A percentile compares a stretch with the other conserved stretches of the same genome.
phyloP scores from a whole-genome alignment of 2,888 invertebrate genomes.

The Tribolium freemani region DNA sequence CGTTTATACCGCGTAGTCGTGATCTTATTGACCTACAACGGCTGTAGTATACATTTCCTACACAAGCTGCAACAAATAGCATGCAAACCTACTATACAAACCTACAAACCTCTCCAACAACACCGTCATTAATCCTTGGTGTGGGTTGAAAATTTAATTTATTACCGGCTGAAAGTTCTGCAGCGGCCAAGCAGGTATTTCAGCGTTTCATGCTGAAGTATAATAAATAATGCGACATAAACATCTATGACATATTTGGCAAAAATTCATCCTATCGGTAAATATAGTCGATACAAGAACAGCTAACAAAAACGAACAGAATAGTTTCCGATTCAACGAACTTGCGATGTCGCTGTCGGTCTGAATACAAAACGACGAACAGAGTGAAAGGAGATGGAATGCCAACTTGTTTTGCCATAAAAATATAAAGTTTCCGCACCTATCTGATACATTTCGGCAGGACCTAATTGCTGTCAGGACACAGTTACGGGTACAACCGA shows the following conservation, averaged over 20 bases:
- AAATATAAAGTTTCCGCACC: slow-evolving; percentile 47
- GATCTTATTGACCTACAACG: slow-evolving; percentile 33
- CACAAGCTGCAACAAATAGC: slow-evolving; percentile 22
- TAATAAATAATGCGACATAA: slow-evolving; percentile 11
- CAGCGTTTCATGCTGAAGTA: background rate
- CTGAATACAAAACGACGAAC: slow-evolving; percentile 43
- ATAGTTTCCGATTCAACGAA: slow-evolving; percentile 52
- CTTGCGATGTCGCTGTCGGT: slow-evolving; percentile 32
- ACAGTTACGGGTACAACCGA: too few species aligned
- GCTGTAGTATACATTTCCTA: slow-evolving; percentile 13
- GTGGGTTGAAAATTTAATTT: slow-evolving; percentile 21
- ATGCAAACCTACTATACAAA: slow-evolving; percentile 25
- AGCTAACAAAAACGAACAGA: slow-evolving; percentile 47
- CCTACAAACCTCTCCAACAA: slow-evolving; percentile 10
- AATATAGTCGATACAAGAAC: slow-evolving; percentile 45
- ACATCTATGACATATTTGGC: slow-evolving; percentile 27
- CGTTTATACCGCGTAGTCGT: slow-evolving; percentile 24
- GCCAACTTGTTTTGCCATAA: slow-evolving; percentile 46
- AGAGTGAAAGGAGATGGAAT: slow-evolving; percentile 46
- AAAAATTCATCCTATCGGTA: slow-evolving; percentile 34
- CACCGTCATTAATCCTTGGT: slow-evolving; percentile 9
- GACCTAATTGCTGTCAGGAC: too few species aligned
- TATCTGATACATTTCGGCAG: slow-evolving; percentile 25
- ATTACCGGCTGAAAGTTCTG: background rate
- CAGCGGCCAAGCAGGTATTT: background rate